Evolutionary conservation across 2,888 invertebrate species (phyloP), one percentile per base, ranked within the genome.

Genomic region (Hirtodrosophila confusa): DNA sequence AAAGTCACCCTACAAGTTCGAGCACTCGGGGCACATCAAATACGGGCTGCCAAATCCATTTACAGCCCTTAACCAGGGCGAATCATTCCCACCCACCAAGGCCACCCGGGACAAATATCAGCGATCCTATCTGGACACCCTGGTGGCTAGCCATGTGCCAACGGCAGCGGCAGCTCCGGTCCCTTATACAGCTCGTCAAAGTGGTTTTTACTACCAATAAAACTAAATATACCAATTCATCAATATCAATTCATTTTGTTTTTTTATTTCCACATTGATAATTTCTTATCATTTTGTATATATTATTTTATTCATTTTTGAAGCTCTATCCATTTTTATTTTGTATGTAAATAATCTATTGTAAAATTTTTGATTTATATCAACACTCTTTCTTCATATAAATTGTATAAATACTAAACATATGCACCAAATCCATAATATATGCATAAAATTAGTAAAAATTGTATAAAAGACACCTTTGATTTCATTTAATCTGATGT

Each of bases 51-150:
- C 88, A n/a, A 91, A 89, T 78, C 90, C 91, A 1, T 91, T 92
- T 29, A 89, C 89, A 0, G 86, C 90, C 0, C 80, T 92, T 2
- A 91, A 92, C 61, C 88, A 89, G 37, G 91, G 90, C 8, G 91
- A 91, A 73, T 69, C 89, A 3, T 86, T 91, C 12, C 90, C 90
- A 27, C 90, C 89, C 31, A 83, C 63, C 56, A 90, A 89, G 50
- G 90, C 84, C 44, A 77, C 74, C 0, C 72, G 89, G 17, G 75
- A 88, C 55, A 78, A 77, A 60, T 77, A 69, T 58, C 69, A 89
- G 41, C 80, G 69, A 1, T 90, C 90, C 3, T 90, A 86, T 41
- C 69, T 90, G 48, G 90, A 90, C 55, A 90, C 75, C 24, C 70
- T 90, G 31, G 85, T 69, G 41, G 74, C 50, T 4, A 43, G 68